phyloP scores from a whole-genome alignment of 2,888 invertebrate genomes.

The Lasioglossum figueresi region DNA sequence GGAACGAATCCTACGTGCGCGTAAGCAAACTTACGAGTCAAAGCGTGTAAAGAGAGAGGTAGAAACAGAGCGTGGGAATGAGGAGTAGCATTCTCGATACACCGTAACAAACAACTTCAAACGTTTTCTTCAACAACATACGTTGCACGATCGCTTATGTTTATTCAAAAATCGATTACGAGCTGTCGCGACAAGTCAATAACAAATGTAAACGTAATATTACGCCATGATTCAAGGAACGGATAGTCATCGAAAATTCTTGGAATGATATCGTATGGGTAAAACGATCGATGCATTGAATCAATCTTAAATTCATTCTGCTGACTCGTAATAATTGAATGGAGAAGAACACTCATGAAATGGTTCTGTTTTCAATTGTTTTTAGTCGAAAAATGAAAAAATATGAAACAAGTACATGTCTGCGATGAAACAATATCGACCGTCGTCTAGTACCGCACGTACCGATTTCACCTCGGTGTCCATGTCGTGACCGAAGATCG shows the following conservation, averaged over 20 bases:
- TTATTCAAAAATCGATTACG: not conserved
- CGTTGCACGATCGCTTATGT: not conserved
- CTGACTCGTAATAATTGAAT: not conserved
- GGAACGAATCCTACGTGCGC: constrained; percentile 7
- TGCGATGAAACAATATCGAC: constrained; percentile 17
- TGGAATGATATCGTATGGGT: not conserved
- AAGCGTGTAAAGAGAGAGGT: not conserved
- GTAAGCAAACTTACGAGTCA: not conserved
- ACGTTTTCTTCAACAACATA: not conserved
- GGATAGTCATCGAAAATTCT: constrained; percentile 11
- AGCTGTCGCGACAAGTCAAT: constrained; percentile 8
- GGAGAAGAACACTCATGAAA: not conserved
- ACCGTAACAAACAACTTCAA: not conserved
- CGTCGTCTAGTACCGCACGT: constrained; percentile 45
- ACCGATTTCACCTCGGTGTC: constrained; percentile 67
- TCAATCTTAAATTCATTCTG: constrained; percentile 2
- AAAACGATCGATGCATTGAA: not conserved
- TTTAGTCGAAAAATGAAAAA: not conserved
- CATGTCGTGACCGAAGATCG: constrained; percentile 63
- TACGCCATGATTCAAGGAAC: not conserved
- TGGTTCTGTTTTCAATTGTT: not conserved
- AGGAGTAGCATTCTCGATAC: constrained; percentile 7
- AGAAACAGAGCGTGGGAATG: constrained; percentile 24
- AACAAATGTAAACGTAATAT: constrained; percentile 41
- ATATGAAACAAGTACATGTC: not conserved